Evolutionary conservation across 1,140 invertebrate genomes (phyloP), one percentile per base, ranked within the genome.

Genomic region (Bombus confusus): DNA sequence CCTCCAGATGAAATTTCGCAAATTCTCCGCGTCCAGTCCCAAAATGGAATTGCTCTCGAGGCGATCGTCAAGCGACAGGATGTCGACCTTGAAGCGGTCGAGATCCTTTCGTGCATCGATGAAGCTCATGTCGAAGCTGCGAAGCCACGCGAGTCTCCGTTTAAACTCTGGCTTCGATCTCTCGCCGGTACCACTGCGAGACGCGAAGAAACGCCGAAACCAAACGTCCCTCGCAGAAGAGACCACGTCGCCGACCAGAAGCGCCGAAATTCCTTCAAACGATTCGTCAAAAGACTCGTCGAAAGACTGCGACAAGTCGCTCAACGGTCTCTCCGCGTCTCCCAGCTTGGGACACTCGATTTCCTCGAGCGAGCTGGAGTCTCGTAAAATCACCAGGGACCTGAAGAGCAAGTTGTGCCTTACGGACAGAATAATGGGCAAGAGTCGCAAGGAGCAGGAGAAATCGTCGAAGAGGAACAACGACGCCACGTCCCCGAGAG

Each of bases 61-160:
- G 41, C 90, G 91, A 68, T 88, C 82, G 31, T 86, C 88, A 39
- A 88, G 43, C 79, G 83, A 88, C 79, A 86, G 91, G 68, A 88
- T 92, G 57, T 91, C 93, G 34, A 94, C 90, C 41, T 93, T 97
- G 85, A 96, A 96, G 62, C 96, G 97, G 87, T 96, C 97, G 85
- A 96, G 96, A 88, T 97, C 97, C 59, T 96, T 98, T 88, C 96
- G 97, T 81, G 96, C 97, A 62, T 98, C 97, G 59, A 94, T 97
- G 71, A 96, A 96, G 87, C 93, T 97, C 85, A 96, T 98, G 86
- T 92, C 95, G 9, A 95, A 94, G 69, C 93, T 95, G 18, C 91
- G 93, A 0, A 92, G 81, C 52, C 94, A 93, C 74, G 90, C 92
- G 39, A 93, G 86, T 68, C 57, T 90, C 5, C 84, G 86, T 52